Evolutionary conservation across 2,888 invertebrate species (phyloP).

Genomic region (Agrotis exclamationis): DNA sequence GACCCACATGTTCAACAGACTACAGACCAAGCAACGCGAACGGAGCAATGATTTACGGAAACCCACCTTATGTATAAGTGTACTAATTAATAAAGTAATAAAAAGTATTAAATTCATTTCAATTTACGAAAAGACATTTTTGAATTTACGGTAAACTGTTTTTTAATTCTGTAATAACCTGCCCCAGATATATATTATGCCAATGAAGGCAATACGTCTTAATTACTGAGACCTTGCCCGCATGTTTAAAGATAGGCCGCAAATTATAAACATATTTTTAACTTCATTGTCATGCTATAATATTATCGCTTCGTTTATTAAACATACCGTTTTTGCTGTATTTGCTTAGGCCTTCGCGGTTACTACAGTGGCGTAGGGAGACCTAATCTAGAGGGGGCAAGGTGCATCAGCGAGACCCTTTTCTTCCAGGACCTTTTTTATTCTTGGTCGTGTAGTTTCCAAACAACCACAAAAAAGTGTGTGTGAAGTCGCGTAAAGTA

Average conservation of each 20-base stretch:
- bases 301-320: constrained; percentile 19
- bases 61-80: no score
- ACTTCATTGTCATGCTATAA: constrained; percentile 48
- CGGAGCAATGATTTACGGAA: no score
- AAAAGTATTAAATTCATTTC: constrained; percentile 16
- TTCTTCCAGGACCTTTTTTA: no score
- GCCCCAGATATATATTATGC: constrained; percentile 46
- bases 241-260: constrained; percentile 49
- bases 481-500: no score
- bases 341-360: not conserved
- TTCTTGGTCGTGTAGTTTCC: no score
- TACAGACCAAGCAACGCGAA: no score
- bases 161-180: constrained; percentile 14
- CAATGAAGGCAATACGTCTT: constrained; percentile 32
- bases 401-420: no score
- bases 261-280: constrained; percentile 55
- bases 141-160: not conserved
- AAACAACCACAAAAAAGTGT: no score
- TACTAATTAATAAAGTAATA: not conserved
- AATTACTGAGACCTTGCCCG: constrained; percentile 57
- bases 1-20: no score
- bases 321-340: not conserved
- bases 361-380: no score
- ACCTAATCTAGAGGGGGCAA: no score
- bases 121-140: no score